Evolutionary conservation across 2,888 invertebrate genomes (phyloP), one percentile per base, ranked within the genome.

Genomic region (Minunthozetes semirufus): DNA sequence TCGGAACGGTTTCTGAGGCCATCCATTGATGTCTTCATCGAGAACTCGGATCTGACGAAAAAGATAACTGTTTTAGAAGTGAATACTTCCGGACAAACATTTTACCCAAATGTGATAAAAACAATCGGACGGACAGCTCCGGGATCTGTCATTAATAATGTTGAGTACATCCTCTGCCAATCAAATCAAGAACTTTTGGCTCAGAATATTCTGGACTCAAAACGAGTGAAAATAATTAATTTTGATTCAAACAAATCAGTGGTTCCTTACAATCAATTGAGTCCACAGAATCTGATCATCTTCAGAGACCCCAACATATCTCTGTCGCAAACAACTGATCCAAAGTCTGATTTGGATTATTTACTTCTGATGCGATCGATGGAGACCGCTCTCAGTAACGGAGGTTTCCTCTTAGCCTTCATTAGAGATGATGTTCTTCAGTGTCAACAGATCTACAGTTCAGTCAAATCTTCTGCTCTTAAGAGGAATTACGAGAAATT

Each of bases 1-100:
- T 72, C 72, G 1, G 72, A 72, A 25, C 63, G 63, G 11, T 59
- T 72, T 19, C 42, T 72, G n/a, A 50, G 72, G 22, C 48, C 72
- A 15, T 46, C 48, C 6, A 25, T 72, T 3, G 72, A 72, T 19
- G 68, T 72, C 17, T 50, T 72, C 5, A 15, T 72, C 17, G 72
- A 72, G 22, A 72, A 72, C 25, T 53, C 56, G 11, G 42, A 72
- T 38, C 56, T 66, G n/a, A 53, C 48, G 4, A 53, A 33, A 22
- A 72, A 66, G 22, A 6, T 72, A 1, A 72, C 6, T 59, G 63
- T 72, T 27, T 19, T 66, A 29, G 72, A 72, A 22, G 42, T 72
- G 17, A 72, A 72, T 56, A 72, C 19, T 59, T 53, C 53, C 19
- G 17, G n/a, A 4, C 72, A 72, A 38, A 33, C 42, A 27, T 29